Evolutionary conservation across 2,888 invertebrate species (phyloP), one percentile per base, ranked within the genome.

Genomic region (Lydus trimaculatus): DNA sequence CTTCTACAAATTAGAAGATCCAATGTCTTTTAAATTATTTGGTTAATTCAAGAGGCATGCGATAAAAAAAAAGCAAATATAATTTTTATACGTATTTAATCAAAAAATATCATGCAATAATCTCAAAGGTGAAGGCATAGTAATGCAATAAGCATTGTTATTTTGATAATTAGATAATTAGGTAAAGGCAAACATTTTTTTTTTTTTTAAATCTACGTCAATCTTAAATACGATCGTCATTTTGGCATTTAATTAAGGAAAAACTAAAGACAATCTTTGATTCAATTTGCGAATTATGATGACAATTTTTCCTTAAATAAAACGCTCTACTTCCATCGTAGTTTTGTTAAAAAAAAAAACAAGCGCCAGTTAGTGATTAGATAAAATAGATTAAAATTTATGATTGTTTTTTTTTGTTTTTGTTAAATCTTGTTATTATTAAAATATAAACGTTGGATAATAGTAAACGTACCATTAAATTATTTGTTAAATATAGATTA

Each of bases 401-500:
- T 17, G 17, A 36, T 36, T 15, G 31, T 31, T 31, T 31, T 31
- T 31, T 6, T 15, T 36, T 13, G 11, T 4, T 48, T 7, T 25
- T 52, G 23, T 52, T 25, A 43, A 17, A n/a, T n/a, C 11, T 43
- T 43, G n/a, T 43, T 36, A 36, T 43, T 36, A 36, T 36, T 36
- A 36, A 43, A 17, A 43, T 7, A 7, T 17, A n/a, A 6, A 5
- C 17, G 63, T 52, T 65, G 65, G 66, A 67, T n/a, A 67, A 61
- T 66, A 74, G 71, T 68, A 73, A 73, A 77, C 77, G 75, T 70
- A 76, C 75, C 73, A 76, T 67, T 70, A 71, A 63, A 74, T 72
- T 74, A 70, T 76, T 74, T 52, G 71, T 68, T 67, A 71, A 66
- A 67, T 67, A 71, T 63, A 73, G 65, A 70, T 33, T 61, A 20